These are phyloP conservation scores for Pararge aegeria DNA, from an alignment of 1,140 invertebrate genomes.

Conservation along the genomic window DNA sequence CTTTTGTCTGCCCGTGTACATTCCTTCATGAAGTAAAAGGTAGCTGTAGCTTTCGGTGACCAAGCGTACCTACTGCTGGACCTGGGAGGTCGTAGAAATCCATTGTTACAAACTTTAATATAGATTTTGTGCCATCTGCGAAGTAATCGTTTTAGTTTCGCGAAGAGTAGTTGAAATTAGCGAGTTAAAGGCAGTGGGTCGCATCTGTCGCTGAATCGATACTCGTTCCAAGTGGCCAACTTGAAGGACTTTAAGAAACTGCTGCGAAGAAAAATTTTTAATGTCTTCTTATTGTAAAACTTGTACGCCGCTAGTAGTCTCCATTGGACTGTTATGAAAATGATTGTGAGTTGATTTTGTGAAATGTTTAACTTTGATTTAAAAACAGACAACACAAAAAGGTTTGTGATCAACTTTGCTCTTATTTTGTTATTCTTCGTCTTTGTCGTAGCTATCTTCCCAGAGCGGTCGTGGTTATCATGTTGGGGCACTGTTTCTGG, in stretches of 20 bases:
- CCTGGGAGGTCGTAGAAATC: slow-evolving; percentile 10
- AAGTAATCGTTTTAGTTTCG: slow-evolving; percentile 44
- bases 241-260: slow-evolving; percentile 28
- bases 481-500: no score
- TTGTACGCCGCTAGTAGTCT: neutral
- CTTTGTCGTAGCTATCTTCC: no score
- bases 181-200: slow-evolving; percentile 36
- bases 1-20: no score
- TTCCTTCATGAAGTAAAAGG: no score
- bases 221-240: slow-evolving; percentile 28
- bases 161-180: slow-evolving; percentile 44
- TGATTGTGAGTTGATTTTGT: slow-evolving; percentile 1
- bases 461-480: no score
- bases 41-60: no score
- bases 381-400: no score
- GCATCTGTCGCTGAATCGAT: slow-evolving; percentile 43
- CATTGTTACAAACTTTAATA: slow-evolving; percentile 33
- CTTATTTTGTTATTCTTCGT: no score
- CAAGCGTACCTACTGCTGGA: no score
- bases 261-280: slow-evolving; percentile 26
- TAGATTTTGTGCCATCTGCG: slow-evolving; percentile 37
- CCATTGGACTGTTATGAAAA: slow-evolving; percentile 5
- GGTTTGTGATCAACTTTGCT: no score
- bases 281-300: slow-evolving; percentile 17
- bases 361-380: neutral